Percentiles rank a stretch among this genome's conserved stretches.
Conservation (phyloP, 2,113 vertebrate species). For the Tychaedon coryphoeus region DNA sequence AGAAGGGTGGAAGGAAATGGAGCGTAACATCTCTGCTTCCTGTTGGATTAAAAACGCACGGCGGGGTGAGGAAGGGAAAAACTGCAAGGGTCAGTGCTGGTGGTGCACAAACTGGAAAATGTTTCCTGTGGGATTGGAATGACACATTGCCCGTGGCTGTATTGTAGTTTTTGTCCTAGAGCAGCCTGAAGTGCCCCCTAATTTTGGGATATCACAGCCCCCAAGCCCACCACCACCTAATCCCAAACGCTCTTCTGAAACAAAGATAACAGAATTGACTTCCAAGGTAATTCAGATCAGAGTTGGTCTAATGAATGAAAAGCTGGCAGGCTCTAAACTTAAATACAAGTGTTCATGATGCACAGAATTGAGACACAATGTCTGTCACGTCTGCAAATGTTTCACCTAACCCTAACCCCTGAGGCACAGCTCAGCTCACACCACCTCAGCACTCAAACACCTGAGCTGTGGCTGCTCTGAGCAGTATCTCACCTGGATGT, state of each 20-base stretch:
- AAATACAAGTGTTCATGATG: background rate
- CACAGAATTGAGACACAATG: background rate
- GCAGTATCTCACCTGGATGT: constrained; percentile 87
- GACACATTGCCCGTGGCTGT: background rate
- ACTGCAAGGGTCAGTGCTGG: background rate
- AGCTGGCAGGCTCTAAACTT: background rate
- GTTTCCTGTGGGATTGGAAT: background rate
- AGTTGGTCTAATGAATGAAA: background rate
- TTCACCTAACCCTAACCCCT: background rate
- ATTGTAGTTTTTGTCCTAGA: background rate
- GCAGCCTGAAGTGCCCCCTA: background rate
- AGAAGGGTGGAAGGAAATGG: constrained; percentile 96
- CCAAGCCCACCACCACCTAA: background rate
- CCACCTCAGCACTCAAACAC: background rate
- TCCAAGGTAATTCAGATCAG: background rate
- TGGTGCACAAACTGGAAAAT: background rate
- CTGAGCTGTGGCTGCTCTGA: background rate
- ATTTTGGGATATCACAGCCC: fast-evolving
- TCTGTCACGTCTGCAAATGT: background rate
- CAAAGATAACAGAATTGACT: fast-evolving
- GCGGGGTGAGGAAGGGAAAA: background rate
- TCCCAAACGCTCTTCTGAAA: background rate
- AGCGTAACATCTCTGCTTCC: constrained; percentile 97
- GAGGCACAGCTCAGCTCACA: background rate
- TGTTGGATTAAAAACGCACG: constrained; percentile 39